Conservation (phyloP, 2,888 invertebrate genomes). For the Parelbella ahira region DNA sequence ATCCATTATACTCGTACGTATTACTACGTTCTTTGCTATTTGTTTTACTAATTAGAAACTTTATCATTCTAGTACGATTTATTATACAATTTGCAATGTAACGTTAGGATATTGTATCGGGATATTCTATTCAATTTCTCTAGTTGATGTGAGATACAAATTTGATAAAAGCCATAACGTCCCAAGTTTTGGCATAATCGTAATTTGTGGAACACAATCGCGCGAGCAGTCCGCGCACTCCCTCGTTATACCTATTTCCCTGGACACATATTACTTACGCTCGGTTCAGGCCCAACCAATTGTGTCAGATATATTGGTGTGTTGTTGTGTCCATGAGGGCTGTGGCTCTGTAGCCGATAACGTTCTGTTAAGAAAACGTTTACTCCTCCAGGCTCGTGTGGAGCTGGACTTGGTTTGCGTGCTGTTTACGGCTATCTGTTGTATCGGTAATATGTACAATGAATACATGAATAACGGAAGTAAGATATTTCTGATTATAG, state of each 20-base stretch:
- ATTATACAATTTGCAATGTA: no score
- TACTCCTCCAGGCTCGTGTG: no score
- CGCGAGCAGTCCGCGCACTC: slow-evolving; percentile 1
- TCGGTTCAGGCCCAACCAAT: not conserved
- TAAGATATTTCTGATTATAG: no score
- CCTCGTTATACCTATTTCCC: no score
- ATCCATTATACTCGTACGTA: no score
- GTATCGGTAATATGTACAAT: not conserved
- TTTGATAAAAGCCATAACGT: slow-evolving; percentile 4
- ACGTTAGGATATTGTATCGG: no score
- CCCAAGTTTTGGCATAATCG: slow-evolving; percentile 21
- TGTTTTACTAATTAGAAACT: no score
- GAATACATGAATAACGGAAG: not conserved
- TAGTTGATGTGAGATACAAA: slow-evolving; percentile 13
- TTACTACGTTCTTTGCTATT: no score
- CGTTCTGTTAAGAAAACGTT: slow-evolving; percentile 7
- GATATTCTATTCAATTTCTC: slow-evolving; percentile 1
- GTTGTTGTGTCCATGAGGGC: slow-evolving; percentile 1
- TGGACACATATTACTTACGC: not conserved
- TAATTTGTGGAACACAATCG: slow-evolving; percentile 15
- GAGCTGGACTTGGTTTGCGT: no score
- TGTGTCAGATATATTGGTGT: slow-evolving; percentile 1
- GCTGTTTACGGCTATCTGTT: no score
- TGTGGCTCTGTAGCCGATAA: no score
- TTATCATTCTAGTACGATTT: no score